Evolutionary conservation across 2,888 invertebrate species (phyloP), one percentile per base, ranked within the genome.

Genomic region (Microctonus aethiopoides): DNA sequence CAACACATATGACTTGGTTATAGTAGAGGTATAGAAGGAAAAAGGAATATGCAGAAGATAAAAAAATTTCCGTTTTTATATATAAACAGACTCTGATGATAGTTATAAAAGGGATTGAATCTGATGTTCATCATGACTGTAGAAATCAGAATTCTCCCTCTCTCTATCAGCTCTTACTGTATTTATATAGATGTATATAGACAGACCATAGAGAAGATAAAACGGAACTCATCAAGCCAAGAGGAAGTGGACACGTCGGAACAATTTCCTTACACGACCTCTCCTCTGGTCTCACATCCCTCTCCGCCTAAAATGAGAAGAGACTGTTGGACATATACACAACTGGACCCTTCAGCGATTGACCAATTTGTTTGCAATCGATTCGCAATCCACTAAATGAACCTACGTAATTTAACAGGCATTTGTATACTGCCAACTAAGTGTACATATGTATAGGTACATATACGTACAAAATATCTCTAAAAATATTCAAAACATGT

Each of bases 201-300:
- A n/a, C n/a, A n/a, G n/a, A n/a, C n/a, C n/a, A 60, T 60, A 41
- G 69, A 59, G 29, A 61, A 68, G 75, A 71, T 75, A 74, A 75
- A 82, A 78, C 84, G 84, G 86, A 86, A 86, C 85, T 86, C 86
- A 86, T 86, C 86, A 86, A 78, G 77, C 76, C 77, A 75, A 77
- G 78, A 85, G 86, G 86, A 86, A 86, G 85, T 85, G 84, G 84
- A 85, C 84, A 85, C 84, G 85, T 84, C 80, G 84, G 84, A 81
- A 86, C 84, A 86, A 86, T 86, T 86, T 86, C 86, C 86, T 85
- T 84, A 83, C 80, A 72, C 74, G 72, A 65, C 72, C 76, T 34
- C 24, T 70, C 68, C 68, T 72, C 73, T 61, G 54, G 41, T 54
- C 60, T 66, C 36, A 32, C 32, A 29, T 54, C 52, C 65, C 34